phyloP scores from a whole-genome alignment of 1,140 invertebrate genomes.

The Lucilia cuprina region DNA sequence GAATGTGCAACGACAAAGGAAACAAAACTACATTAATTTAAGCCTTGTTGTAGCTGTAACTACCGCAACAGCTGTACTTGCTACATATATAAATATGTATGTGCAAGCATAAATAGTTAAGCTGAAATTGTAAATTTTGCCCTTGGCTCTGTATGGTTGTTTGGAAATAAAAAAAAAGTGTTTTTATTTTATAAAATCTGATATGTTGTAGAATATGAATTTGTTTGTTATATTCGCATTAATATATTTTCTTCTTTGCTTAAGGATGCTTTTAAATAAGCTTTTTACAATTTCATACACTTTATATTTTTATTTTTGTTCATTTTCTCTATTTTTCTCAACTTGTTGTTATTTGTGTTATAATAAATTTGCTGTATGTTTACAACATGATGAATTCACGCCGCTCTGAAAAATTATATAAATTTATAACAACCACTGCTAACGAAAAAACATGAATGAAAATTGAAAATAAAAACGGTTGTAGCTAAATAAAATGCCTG shows the following conservation, averaged over 20 bases:
- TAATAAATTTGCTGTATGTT: constrained; percentile 6
- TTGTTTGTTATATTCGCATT: not conserved
- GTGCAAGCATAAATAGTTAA: not conserved
- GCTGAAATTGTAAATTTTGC: not conserved
- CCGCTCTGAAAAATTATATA: not conserved
- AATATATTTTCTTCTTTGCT: not conserved
- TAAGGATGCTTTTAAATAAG: constrained; percentile 11
- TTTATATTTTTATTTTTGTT: not conserved
- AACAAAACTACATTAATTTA: not conserved
- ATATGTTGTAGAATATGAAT: not conserved
- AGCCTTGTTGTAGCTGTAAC: not conserved
- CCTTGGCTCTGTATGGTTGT: not conserved
- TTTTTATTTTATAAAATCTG: not conserved
- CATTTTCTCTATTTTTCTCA: not conserved
- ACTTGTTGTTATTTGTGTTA: not conserved
- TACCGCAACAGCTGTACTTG: no score
- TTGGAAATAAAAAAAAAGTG: not conserved
- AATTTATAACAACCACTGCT: not conserved
- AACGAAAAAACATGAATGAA: not conserved
- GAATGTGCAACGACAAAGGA: not conserved
- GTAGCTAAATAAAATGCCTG: not conserved
- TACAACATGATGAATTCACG: constrained; percentile 11
- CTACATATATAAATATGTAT: no score
- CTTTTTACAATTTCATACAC: not conserved
- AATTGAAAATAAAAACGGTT: not conserved